Base-by-base conservation (phyloP, 2,113 vertebrate genomes). In the Struthidea cinerea region DNA sequence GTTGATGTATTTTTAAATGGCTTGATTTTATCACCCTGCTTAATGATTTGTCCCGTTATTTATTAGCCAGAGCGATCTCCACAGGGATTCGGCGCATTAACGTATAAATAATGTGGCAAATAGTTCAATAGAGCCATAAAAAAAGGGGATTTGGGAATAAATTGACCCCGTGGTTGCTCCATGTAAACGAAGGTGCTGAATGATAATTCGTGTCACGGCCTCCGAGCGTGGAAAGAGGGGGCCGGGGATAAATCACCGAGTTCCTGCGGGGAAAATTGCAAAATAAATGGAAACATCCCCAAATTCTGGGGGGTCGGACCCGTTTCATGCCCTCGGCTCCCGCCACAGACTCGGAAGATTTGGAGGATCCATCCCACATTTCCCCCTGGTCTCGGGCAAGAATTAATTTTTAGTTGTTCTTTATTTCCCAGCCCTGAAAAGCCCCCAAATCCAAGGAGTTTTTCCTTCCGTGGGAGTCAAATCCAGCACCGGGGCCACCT, bases 1-100 rank as follows among this genome's bases (percentile, higher is more conserved):
- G 98, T 97, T 97, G 98, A 98, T 98, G 98, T 98, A 98, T 98
- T 98, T 98, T 98, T 98, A 98, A 98, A 98, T 97, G 98, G 98
- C 96, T 98, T 97, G 97, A 98, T 98, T 98, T 98, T 98, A 98
- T 98, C 98, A 96, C 98, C 97, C 96, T 98, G 97, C 96, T 98
- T 98, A 98, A 98, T 98, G 98, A 98, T 98, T 98, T 98, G 98
- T 97, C 96, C 96, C 96, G 68, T 98, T 98, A 98, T 98, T 98
- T 98, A 98, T 98, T 98, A 97, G 97, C 97, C 93, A 94, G 95
- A 92, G 93, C 94, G 95, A 95, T 97, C 97, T 97, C 97, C 98
- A 94, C 97, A 96, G 98, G 98, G 98, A 98, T 96, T 96, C 97
- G 97, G 95, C 91, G 93, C 97, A 97, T 98, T 98, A 98, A 97